Base-by-base conservation (phyloP, 2,888 invertebrate genomes). In the Agrilus cyanescens region DNA sequence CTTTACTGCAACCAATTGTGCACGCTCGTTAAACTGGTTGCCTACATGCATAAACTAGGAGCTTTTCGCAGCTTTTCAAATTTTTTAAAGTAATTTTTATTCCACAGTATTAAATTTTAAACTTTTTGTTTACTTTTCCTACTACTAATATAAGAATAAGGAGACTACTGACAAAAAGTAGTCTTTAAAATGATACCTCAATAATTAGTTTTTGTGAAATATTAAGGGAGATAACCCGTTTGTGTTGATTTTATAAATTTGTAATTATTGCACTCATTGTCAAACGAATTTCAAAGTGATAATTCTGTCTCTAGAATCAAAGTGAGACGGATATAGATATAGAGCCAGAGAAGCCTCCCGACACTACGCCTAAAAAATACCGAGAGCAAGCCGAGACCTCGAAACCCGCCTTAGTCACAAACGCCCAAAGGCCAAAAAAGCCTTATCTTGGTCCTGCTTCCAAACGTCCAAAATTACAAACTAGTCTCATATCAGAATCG, bases 361-460 rank as follows among this genome's bases (percentile, higher is more conserved):
- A 40, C 15, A 18, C 40, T 1, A 10, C 8, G 7, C 14, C 33
- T 25, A 25, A 25, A 25, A 25, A 25, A 25, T 25, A 25, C 10
- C 25, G 10, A 25, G 25, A 25, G 25, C 25, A 25, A 25, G 25
- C 10, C 10, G 25, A 25, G 10, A 25, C 25, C 10, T 10, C 37
- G 1, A 41, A 41, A 33, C 31, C 35, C 1, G 13, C 40, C 25
- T 10, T 25, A 25, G 2, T 20, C 4, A 2, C 25, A 25, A 25
- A 10, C 12, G 35, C 42, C 6, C 42, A 38, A 13, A 38, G 41
- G 12, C 31, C 43, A 13, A 51, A 46, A 38, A 51, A 47, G 43
- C 37, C 41, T 20, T 25, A 10, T 8, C 10, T 43, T 4, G 51
- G 50, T 3, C 51, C 51, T 29, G 46, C 47, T 10, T 47, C 48